These are phyloP conservation scores for Ficedula albicollis DNA, from an alignment of 2,797 vertebrate genomes.

Conservation along the genomic window DNA sequence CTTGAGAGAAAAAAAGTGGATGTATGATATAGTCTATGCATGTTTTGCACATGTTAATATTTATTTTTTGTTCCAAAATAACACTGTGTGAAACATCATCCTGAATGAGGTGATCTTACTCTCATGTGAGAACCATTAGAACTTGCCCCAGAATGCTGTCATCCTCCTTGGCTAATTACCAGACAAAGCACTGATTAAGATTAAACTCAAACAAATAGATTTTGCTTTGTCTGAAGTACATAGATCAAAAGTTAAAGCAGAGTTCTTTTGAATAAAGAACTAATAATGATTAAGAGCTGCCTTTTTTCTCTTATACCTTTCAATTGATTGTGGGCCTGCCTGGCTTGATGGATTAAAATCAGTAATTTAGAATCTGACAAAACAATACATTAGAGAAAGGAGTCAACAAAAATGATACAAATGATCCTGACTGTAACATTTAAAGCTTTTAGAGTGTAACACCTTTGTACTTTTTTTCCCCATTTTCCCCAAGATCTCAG, in stretches of 20 bases:
- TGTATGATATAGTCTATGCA: too few species aligned
- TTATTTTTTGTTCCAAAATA: neutral
- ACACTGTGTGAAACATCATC: neutral
- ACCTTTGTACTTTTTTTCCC: neutral
- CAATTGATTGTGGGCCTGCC: slow-evolving; percentile 22
- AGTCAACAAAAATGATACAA: neutral
- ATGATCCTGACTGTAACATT: neutral
- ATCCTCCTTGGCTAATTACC: neutral
- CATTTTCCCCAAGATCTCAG: neutral
- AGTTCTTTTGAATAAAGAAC: slow-evolving; percentile 4
- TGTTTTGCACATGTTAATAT: neutral
- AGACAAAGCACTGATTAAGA: neutral
- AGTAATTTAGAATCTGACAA: slow-evolving; percentile 30
- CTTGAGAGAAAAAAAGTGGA: neutral
- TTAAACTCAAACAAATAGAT: neutral
- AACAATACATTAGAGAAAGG: neutral
- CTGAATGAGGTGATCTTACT: neutral
- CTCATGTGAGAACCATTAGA: neutral
- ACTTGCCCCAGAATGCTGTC: neutral
- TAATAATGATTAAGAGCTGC: slow-evolving; percentile 38
- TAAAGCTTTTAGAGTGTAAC: neutral
- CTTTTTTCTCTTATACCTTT: neutral
- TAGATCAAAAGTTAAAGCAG: slow-evolving; percentile 13
- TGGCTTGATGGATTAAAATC: slow-evolving; percentile 65
- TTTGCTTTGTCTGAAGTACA: neutral